Conservation (phyloP, 2,888 invertebrate genomes). For the Azorinus chamasolen region DNA sequence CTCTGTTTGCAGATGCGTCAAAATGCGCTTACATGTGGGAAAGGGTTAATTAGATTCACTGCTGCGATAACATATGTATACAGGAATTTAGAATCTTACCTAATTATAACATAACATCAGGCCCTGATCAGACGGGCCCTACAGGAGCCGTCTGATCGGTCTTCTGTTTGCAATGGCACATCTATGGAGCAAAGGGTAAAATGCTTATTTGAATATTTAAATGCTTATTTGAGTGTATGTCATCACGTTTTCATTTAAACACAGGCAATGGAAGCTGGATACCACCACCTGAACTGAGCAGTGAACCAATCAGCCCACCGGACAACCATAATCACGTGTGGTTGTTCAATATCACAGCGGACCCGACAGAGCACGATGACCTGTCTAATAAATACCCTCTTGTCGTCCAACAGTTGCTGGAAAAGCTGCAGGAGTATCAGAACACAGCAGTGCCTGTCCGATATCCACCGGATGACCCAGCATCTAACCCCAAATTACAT, state of each 20-base stretch:
- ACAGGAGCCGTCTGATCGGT: too few relatives aligned
- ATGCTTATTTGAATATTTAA: too few relatives aligned
- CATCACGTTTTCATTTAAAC: not conserved
- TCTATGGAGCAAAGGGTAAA: too few relatives aligned
- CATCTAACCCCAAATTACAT: constrained; percentile 76
- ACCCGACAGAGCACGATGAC: constrained; percentile 81
- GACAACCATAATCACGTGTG: constrained; percentile 77
- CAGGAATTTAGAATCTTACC: too few relatives aligned
- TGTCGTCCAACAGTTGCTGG: constrained; percentile 74
- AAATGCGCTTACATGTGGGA: too few relatives aligned
- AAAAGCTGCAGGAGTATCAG: constrained; percentile 74
- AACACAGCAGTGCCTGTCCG: constrained; percentile 79
- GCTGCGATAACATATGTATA: too few relatives aligned
- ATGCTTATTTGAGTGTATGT: too few relatives aligned
- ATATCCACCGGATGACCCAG: constrained; percentile 79
- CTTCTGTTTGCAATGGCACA: too few relatives aligned
- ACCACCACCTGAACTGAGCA: constrained; percentile 65
- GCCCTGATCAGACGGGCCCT: too few relatives aligned
- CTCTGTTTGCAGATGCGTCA: too few relatives aligned
- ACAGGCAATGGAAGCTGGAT: constrained; percentile 77
- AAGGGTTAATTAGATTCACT: too few relatives aligned
- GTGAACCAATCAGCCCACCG: not conserved
- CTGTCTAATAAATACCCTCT: constrained; percentile 72
- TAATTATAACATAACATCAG: too few relatives aligned
- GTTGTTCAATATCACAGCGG: constrained; percentile 82